Base-by-base conservation (phyloP, 2,113 vertebrate genomes). In the Aldabrachelys gigantea region DNA sequence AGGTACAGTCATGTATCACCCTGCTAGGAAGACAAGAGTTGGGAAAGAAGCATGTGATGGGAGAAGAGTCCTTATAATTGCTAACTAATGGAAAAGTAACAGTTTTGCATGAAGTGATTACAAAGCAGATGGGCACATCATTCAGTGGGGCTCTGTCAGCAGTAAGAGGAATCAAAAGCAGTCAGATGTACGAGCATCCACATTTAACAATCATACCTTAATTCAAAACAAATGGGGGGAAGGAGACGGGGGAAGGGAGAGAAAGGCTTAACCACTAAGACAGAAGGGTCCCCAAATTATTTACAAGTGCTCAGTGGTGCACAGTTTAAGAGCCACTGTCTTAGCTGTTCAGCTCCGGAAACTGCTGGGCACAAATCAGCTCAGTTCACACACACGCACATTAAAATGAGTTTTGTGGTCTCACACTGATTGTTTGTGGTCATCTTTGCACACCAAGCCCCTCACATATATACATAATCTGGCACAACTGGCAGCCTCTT, bases 191-290 rank as follows among this genome's bases (percentile, higher is more conserved):
- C 89, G 86, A 90, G 82, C 31, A 75, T 82, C 78, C 86, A 92
- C 78, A 86, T 92, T 78, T 91, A 95, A 94, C 82, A 89, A 62
- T 9, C 78, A 82, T 49, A 19, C 57, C 31, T n/a, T 80, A 91
- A 96, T 56, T 94, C 85, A 80, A 93, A 96, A 38, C 92, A 96
- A 91, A 81, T 80, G 35, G 72, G 65, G 11, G 84, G 53, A 89
- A 76, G n/a, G 84, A 59, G 29, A 12, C 8, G 65, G 62, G 84
- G 9, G 78, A 25, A 96, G 13, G 14, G 82, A 24, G 24, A 31
- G 52, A 1, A 17, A 85, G 9, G 52, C 31, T 93, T 83, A 27
- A 19, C 75, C 59, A 79, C 12, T 47, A 35, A 85, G 52, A 72
- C 19, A 89, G 25, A 82, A 25, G 72, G 62, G 69, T n/a, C 27